Evolutionary conservation across 2,113 vertebrate species (phyloP).

Genomic region (Motacilla tschutschensis): DNA sequence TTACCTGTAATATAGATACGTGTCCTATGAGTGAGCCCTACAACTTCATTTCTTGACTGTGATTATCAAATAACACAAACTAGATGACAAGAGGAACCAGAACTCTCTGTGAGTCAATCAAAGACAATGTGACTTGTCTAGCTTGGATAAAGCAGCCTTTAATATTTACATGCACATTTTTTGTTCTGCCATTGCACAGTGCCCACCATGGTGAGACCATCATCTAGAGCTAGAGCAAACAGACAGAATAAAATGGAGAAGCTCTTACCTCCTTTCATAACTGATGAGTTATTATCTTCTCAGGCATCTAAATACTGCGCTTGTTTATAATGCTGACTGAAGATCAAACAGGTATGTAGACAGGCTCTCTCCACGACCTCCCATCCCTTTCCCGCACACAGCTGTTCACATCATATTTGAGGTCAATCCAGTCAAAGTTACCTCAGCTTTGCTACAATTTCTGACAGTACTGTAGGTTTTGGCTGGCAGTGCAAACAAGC

Average conservation of each 20-base stretch:
- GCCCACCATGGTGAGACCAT: constrained; percentile 19
- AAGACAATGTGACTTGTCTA: not conserved
- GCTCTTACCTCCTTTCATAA: constrained; percentile 8
- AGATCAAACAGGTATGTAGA: constrained; percentile 23
- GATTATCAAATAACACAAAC: not conserved
- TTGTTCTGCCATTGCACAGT: constrained; percentile 16
- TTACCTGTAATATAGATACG: not conserved
- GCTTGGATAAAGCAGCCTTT: constrained; percentile 21
- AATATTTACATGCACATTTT: constrained; percentile 3
- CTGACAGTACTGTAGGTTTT: constrained; percentile 43
- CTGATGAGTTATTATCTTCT: constrained; percentile 8
- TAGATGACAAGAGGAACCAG: not conserved
- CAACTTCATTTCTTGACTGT: not conserved
- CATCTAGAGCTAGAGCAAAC: not conserved
- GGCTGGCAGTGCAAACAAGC: constrained; percentile 44
- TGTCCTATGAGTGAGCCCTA: not conserved
- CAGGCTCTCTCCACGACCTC: not conserved
- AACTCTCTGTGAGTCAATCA: not conserved
- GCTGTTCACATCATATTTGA: constrained; percentile 40
- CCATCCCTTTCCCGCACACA: not conserved
- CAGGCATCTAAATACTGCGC: constrained; percentile 14
- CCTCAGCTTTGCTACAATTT: constrained; percentile 29
- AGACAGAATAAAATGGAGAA: not conserved
- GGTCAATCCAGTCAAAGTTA: constrained; percentile 46
- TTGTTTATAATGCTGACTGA: constrained; percentile 32